A percentile compares a stretch with the other conserved stretches of the same genome.
phyloP scores from a whole-genome alignment of 2,888 invertebrate species.

The Heteropelma amictum region DNA sequence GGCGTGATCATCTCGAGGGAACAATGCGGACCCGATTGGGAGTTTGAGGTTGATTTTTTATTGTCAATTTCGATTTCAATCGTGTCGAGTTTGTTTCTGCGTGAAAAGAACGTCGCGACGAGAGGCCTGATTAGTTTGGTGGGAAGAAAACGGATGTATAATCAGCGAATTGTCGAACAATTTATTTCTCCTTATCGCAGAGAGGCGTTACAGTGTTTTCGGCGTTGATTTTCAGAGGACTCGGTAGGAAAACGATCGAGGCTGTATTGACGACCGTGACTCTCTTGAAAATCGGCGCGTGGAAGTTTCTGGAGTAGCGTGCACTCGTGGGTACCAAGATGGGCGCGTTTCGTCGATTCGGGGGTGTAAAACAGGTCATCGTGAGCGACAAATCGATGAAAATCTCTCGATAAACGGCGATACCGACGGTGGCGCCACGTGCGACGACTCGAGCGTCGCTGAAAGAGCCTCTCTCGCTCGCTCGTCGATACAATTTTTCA shows the following conservation, averaged over 20 bases:
- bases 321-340: constrained; percentile 65
- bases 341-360: constrained; percentile 62
- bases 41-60: no score
- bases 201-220: constrained; percentile 19
- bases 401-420: neutral
- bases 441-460: no score
- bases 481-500: no score
- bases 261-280: constrained; percentile 71
- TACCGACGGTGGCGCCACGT: neutral
- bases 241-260: constrained; percentile 70
- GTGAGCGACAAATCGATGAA: no score
- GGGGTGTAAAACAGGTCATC: constrained; percentile 73
- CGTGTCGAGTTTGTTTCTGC: no score
- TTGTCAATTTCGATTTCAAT: no score
- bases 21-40: no score
- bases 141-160: neutral
- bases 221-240: constrained; percentile 69
- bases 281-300: constrained; percentile 71
- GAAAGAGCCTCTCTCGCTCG: no score
- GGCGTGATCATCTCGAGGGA: no score
- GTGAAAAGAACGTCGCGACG: no score
- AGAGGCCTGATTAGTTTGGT: no score
- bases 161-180: neutral
- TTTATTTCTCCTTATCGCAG: constrained; percentile 25
- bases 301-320: constrained; percentile 71